Base-by-base conservation (phyloP, 2,888 invertebrate genomes). In the Megalurothrips usitatus region DNA sequence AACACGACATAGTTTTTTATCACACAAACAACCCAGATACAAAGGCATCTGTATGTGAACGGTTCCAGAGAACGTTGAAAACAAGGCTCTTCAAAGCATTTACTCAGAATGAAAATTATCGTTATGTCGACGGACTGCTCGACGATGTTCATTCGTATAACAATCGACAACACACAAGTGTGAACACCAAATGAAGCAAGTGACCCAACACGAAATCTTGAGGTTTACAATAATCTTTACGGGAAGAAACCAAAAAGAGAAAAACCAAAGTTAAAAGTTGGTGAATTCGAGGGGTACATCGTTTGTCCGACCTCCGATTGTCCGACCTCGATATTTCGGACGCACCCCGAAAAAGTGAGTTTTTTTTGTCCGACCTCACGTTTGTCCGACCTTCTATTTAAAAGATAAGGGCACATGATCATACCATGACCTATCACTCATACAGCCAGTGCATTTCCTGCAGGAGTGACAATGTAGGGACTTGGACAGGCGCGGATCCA, bases 21-120 rank as follows among this genome's bases (percentile, higher is more conserved):
- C 83, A 83, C 0, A 84, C 85, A 0, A 80, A 84, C 6, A 84
- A 85, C 82, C 81, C 81, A 0, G 84, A 85, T 58, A 84, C 84
- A 10, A 86, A 86, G 83, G 84, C 85, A 0, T 81, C 84, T 4
- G 81, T 86, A 4, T 83, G 85, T 17, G 86, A 86, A 82, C 80
- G 86, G 19, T 85, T 85, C 26, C 83, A 85, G 81, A 81, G 85
- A 78, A 86, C 85, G 6, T 79, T 86, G n/a, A 86, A 85, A 81
- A 82, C 82, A 10, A 83, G 82, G 81, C 83, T 86, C 83, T 85
- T 83, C 82, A 82, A 83, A 52, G 85, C 84, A 80, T 85, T 86
- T 75, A 85, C 84, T 4, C 80, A 82, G 43, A 81, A 82, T 11
- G 84, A 84, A 26, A 84, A 83, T 0, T 83, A 81, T 10, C 81